Conservation (phyloP, 2,888 invertebrate species). For the Adelognathus sp. region DNA sequence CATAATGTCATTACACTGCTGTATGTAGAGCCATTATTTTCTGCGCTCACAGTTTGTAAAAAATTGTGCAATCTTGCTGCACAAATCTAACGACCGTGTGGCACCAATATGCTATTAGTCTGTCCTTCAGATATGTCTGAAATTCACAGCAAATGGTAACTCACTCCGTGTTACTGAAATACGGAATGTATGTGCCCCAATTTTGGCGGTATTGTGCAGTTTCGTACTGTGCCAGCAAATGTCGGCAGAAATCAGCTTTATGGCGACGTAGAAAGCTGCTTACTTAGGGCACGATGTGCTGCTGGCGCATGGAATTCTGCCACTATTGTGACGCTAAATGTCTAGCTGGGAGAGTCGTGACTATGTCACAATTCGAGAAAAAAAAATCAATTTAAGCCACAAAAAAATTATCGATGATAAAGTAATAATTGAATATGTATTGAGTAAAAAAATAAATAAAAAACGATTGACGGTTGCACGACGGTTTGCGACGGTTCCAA, state of each 20-base stretch:
- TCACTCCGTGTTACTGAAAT: not conserved
- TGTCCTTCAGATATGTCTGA: not conserved
- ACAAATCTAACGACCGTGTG: not conserved
- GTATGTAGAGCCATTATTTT: not conserved
- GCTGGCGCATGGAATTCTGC: not conserved
- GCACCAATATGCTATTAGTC: not conserved
- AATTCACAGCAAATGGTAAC: not conserved
- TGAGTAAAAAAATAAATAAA: too few relatives aligned
- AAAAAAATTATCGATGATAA: too few relatives aligned
- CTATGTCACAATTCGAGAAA: too few relatives aligned
- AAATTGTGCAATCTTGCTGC: not conserved
- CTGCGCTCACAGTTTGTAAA: not conserved
- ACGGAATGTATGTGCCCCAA: not conserved
- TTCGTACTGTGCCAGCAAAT: not conserved
- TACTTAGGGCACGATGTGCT: not conserved
- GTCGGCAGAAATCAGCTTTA: not conserved
- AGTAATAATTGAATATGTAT: too few relatives aligned
- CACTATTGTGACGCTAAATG: not conserved
- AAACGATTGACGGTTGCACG: too few relatives aligned
- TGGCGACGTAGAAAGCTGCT: not conserved
- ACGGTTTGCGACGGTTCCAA: too few relatives aligned
- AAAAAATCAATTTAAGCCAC: too few relatives aligned
- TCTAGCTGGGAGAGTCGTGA: too few relatives aligned
- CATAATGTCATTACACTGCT: not conserved
- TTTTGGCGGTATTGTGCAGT: not conserved